Conservation (phyloP, 2,888 invertebrate genomes). For the Gymnoscelis rufifasciata region DNA sequence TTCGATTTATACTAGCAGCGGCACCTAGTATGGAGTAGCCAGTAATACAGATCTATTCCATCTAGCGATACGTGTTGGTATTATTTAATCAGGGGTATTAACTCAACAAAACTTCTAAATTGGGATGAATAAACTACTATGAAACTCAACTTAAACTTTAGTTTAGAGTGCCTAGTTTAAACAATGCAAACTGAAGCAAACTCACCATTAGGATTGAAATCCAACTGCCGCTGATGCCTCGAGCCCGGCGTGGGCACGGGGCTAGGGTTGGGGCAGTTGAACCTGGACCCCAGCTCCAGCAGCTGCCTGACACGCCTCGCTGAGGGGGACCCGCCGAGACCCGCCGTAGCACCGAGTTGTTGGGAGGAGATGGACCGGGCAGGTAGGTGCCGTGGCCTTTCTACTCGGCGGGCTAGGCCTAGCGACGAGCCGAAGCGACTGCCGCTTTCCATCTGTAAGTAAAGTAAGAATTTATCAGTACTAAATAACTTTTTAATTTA, state of each 20-base stretch:
- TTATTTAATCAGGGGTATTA: no score
- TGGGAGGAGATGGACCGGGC: conserved; percentile 87
- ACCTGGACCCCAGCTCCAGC: conserved; percentile 82
- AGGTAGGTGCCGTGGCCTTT: conserved; percentile 80
- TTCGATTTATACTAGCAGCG: no score
- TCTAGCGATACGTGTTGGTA: no score
- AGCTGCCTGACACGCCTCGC: conserved; percentile 90
- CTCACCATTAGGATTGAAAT: conserved; percentile 92
- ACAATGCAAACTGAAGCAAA: neutral
- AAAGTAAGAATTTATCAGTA: neutral
- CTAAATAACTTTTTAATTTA: no score
- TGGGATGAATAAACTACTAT: no score
- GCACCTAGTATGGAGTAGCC: no score
- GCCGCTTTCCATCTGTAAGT: conserved; percentile 72
- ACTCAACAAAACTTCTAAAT: no score
- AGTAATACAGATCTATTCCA: no score
- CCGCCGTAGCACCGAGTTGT: conserved; percentile 78
- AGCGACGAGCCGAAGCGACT: conserved; percentile 81
- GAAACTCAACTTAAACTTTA: no score
- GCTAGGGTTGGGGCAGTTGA: conserved; percentile 82
- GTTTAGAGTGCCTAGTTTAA: neutral
- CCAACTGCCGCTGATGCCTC: conserved; percentile 87
- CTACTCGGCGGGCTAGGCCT: conserved; percentile 72
- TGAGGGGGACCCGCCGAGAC: conserved; percentile 81
- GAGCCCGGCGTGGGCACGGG: conserved; percentile 89